Evolutionary conservation across 2,888 invertebrate genomes (phyloP), one percentile per base, ranked within the genome.

Genomic region (Aquatica leii): DNA sequence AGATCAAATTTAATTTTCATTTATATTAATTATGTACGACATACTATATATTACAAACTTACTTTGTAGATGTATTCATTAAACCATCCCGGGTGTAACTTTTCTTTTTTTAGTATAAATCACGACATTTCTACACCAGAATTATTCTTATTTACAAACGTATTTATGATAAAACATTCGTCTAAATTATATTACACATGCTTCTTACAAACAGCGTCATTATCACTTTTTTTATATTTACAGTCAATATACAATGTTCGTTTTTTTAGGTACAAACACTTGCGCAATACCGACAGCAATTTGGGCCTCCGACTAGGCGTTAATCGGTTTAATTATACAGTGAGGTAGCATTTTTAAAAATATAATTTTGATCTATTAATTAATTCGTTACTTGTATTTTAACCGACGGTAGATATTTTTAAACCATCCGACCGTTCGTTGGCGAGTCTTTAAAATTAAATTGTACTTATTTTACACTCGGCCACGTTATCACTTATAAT

Each of bases 31-130:
- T 77, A 79, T 79, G 77, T 78, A 78, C 77, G 79, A 78, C 79
- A 78, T 77, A 77, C 78, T 79, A 74, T 78, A 79, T 68, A 66
- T 69, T 69, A 70, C 77, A 78, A 80, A 78, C 77, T 78, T 79
- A 78, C 76, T 76, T 73, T 76, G 73, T 77, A 77, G 75, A 74
- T 79, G 74, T 78, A 72, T 75, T 77, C 71, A 77, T 75, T 74
- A 74, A 76, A 77, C 77, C 77, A 78, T 78, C 77, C 76, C n/a
- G n/a, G 65, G 75, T 76, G 76, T 72, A 76, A 71, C 70, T 72
- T 70, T 69, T 66, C 65, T 64, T 66, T 65, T 57, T 72, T 72
- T 72, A 69, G 68, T 74, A 72, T 71, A 74, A 74, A 73, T 73
- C 72, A 74, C n/a, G 72, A 72, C 68, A 64, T 70, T 70, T 70